A percentile compares a stretch with the other conserved stretches of the same genome.
Evolutionary conservation across 1,140 invertebrate species (phyloP).

Genomic region (Habropoda laboriosa): DNA sequence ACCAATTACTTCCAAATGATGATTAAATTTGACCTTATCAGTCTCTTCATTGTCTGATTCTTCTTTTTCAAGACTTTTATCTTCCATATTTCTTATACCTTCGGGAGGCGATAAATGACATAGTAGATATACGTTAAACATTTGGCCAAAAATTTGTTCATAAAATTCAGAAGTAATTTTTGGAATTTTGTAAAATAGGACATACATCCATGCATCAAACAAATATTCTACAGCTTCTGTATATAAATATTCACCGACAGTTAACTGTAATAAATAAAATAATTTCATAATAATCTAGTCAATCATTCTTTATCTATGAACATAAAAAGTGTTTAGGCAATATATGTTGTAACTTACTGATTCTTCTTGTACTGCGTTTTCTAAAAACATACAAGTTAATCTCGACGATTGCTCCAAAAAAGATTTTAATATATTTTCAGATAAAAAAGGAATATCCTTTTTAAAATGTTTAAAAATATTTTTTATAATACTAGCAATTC

Average conservation of each 20-base stretch:
- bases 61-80: slow-evolving; percentile 81
- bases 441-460: slow-evolving; percentile 77
- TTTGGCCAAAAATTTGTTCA: slow-evolving; percentile 81
- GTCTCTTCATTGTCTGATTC: slow-evolving; percentile 87
- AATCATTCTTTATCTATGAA: neutral
- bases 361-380: slow-evolving; percentile 89
- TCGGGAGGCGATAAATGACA: slow-evolving; percentile 91
- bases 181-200: slow-evolving; percentile 85
- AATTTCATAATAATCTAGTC: neutral
- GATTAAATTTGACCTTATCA: slow-evolving; percentile 86
- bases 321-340: slow-evolving; percentile 1
- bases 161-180: slow-evolving; percentile 82
- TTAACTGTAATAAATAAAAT: slow-evolving; percentile 70
- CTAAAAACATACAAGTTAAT: slow-evolving; percentile 89
- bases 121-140: slow-evolving; percentile 92
- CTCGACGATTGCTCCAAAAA: slow-evolving; percentile 86
- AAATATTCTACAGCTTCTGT: slow-evolving; percentile 91
- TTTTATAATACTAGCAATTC: slow-evolving; percentile 86
- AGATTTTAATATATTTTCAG: slow-evolving; percentile 81
- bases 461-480: slow-evolving; percentile 86
- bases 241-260: slow-evolving; percentile 86
- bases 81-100: slow-evolving; percentile 84
- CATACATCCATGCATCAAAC: slow-evolving; percentile 89
- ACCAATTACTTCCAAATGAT: slow-evolving; percentile 87
- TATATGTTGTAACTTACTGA: slow-evolving; percentile 81